Conservation (phyloP, 2,797 vertebrate genomes). For the Lophius americanus region DNA sequence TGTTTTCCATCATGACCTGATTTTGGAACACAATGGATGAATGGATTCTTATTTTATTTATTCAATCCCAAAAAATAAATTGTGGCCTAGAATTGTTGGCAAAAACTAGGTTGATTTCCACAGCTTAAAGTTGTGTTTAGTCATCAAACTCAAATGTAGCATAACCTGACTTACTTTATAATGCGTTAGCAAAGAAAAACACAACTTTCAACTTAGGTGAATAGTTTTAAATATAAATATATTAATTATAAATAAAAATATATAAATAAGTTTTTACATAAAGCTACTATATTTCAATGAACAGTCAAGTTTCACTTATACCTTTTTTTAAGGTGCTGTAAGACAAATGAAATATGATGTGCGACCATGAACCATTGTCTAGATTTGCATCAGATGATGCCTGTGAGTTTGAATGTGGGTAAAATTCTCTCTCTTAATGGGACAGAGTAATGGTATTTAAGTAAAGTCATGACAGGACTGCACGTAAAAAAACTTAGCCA, state of each 20-base stretch:
- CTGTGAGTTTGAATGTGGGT: slow-evolving; percentile 53
- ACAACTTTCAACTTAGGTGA: slow-evolving; percentile 1
- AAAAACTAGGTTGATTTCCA: not conserved
- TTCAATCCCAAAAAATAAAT: too few species aligned
- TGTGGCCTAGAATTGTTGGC: too few species aligned
- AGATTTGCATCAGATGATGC: slow-evolving; percentile 53
- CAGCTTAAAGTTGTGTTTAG: not conserved
- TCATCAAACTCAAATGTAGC: slow-evolving; percentile 6
- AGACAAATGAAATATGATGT: slow-evolving; percentile 55
- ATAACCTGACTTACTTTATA: not conserved
- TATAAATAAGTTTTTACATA: too few species aligned
- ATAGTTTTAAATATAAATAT: slow-evolving; percentile 25
- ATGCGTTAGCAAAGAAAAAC: slow-evolving; percentile 9
- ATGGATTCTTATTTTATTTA: too few species aligned
- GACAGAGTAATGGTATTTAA: too few species aligned
- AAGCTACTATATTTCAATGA: slow-evolving; percentile 17
- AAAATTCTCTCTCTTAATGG: slow-evolving; percentile 53
- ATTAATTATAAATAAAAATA: slow-evolving; percentile 18
- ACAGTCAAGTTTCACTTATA: slow-evolving; percentile 4
- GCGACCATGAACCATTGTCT: slow-evolving; percentile 33
- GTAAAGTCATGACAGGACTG: slow-evolving; percentile 46
- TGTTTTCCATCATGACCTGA: not conserved
- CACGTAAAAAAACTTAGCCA: slow-evolving; percentile 21
- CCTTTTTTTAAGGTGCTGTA: slow-evolving; percentile 38
- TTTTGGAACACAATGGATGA: too few species aligned